A percentile compares a stretch with the other conserved stretches of the same genome.
These are phyloP conservation scores for Chromobotia macracanthus DNA, from an alignment of 2,797 vertebrate species.

Conservation along the genomic window DNA sequence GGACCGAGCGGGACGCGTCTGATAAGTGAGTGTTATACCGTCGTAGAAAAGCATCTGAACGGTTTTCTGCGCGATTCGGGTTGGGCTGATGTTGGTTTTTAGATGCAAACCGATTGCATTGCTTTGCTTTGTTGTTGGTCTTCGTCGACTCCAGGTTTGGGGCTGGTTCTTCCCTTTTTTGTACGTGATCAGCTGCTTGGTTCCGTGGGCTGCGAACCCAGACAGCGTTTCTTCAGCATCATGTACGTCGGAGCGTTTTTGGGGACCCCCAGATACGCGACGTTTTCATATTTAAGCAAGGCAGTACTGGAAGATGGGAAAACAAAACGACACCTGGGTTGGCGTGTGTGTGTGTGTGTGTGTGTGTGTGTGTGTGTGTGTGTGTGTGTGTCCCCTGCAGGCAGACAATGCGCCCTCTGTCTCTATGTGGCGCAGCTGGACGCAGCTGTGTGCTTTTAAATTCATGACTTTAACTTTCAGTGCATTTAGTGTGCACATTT, in stretches of 20 bases:
- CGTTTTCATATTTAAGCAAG: not conserved
- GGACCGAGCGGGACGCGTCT: slow-evolving; percentile 77
- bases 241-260: not conserved
- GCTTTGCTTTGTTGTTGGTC: slow-evolving; percentile 3
- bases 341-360: slow-evolving; percentile 56
- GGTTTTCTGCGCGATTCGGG: not conserved
- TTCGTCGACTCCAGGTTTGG: slow-evolving; percentile 10
- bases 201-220: not conserved
- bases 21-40: slow-evolving; percentile 72
- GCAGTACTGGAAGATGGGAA: slow-evolving; percentile 23
- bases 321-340: slow-evolving; percentile 52
- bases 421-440: slow-evolving; percentile 71
- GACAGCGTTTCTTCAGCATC: too few species aligned
- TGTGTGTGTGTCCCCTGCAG: slow-evolving; percentile 50
- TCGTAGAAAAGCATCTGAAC: not conserved
- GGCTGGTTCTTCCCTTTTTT: not conserved
- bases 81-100: not conserved
- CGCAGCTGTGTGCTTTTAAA: slow-evolving; percentile 69
- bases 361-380: slow-evolving; percentile 47
- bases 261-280: not conserved
- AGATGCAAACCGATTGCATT: not conserved
- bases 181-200: not conserved
- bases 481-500: not conserved
- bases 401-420: slow-evolving; percentile 76
- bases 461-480: slow-evolving; percentile 37